phyloP scores from a whole-genome alignment of 1,140 invertebrate genomes.

The Drosophila kikkawai region DNA sequence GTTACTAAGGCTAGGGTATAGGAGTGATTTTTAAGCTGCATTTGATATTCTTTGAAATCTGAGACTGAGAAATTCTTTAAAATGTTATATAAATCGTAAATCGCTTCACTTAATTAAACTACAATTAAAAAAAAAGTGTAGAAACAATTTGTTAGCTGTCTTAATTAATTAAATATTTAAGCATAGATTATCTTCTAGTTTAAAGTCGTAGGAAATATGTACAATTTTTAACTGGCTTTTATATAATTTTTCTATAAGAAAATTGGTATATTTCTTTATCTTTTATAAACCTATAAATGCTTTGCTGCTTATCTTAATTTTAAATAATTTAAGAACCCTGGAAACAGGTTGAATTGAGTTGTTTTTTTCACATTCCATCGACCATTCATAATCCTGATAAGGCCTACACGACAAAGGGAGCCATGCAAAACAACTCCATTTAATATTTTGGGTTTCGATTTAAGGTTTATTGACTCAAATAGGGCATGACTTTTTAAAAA shows the following conservation, averaged over 20 bases:
- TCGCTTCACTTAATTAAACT: too few relatives aligned
- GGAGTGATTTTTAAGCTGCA: conserved; percentile 9
- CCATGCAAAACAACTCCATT: conserved; percentile 76
- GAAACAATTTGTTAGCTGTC: too few relatives aligned
- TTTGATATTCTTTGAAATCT: not conserved
- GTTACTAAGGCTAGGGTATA: too few relatives aligned
- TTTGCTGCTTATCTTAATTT: not conserved
- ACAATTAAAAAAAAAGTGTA: too few relatives aligned
- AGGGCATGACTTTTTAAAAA: not conserved
- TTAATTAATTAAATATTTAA: not conserved
- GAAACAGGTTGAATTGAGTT: conserved; percentile 25
- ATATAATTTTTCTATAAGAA: too few relatives aligned
- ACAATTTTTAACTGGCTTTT: too few relatives aligned
- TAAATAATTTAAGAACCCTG: not conserved
- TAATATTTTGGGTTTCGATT: conserved; percentile 48
- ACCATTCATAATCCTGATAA: conserved; percentile 40
- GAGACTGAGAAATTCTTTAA: not conserved
- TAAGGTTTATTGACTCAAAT: conserved; percentile 59
- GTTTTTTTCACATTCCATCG: conserved; percentile 21
- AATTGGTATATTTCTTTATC: not conserved
- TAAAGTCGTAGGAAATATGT: too few relatives aligned
- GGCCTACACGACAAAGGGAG: conserved; percentile 48
- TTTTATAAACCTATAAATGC: not conserved
- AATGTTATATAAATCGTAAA: too few relatives aligned
- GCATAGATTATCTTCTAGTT: too few relatives aligned